These are phyloP conservation scores for Emydocephalus ijimae DNA, from an alignment of 2,113 vertebrate genomes.

Conservation along the genomic window DNA sequence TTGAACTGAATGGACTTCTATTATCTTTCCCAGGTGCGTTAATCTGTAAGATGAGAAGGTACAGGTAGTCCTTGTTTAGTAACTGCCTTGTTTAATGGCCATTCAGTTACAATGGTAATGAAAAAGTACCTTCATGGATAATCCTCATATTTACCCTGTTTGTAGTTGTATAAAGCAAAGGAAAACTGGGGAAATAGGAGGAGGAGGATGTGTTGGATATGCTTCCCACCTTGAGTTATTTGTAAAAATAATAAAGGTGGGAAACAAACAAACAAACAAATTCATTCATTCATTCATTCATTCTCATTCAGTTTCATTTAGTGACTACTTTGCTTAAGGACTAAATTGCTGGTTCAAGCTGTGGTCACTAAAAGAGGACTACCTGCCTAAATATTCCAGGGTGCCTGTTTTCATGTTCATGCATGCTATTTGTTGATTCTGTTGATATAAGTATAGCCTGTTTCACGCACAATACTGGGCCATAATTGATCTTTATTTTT, in stretches of 20 bases:
- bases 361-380: background rate
- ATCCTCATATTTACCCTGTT: background rate
- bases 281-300: too few relatives aligned
- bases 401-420: background rate
- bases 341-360: background rate
- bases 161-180: background rate
- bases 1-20: background rate
- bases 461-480: background rate
- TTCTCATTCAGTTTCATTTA: background rate
- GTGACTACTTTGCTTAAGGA: background rate
- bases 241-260: background rate
- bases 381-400: background rate
- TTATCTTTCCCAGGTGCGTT: background rate
- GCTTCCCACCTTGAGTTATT: background rate
- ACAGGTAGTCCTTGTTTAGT: background rate
- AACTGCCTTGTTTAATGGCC: background rate
- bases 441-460: background rate
- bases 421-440: background rate
- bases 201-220: background rate
- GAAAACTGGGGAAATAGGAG: background rate
- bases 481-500: background rate
- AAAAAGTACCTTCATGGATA: background rate
- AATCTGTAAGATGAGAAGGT: background rate
- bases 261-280: background rate
- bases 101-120: background rate